Evolutionary conservation across 2,113 vertebrate species (phyloP).

Genomic region (Vireo altiloquus): DNA sequence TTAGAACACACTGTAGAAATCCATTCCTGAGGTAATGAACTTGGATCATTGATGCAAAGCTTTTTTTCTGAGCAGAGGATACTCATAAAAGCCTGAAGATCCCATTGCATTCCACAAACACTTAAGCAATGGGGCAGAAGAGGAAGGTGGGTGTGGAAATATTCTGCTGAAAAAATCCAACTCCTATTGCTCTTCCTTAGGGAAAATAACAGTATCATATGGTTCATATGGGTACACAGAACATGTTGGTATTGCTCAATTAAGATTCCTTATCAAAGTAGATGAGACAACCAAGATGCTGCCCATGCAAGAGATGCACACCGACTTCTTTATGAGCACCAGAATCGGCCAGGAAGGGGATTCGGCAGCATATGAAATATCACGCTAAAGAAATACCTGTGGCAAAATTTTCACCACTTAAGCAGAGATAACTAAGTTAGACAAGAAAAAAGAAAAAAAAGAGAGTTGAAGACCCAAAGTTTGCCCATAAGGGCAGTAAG

Average conservation of each 20-base stretch:
- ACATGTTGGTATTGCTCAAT: neutral
- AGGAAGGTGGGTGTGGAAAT: fast-evolving
- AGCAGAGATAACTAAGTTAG: neutral
- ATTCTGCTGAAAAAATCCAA: neutral
- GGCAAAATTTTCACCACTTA: neutral
- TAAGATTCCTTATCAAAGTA: neutral
- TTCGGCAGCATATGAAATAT: neutral
- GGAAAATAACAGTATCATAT: fast-evolving
- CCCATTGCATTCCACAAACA: neutral
- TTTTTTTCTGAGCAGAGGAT: neutral
- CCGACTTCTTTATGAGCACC: neutral
- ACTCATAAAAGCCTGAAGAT: neutral
- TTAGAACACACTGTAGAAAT: neutral
- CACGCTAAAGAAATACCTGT: neutral
- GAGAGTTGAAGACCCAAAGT: neutral
- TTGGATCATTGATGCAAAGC: neutral
- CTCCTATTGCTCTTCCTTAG: neutral
- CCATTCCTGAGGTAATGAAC: neutral
- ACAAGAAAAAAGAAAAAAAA: neutral
- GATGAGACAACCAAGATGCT: neutral
- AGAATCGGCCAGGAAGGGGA: neutral
- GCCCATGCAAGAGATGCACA: neutral
- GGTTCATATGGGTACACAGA: neutral
- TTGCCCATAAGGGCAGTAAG: neutral
- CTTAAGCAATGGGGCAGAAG: no score